Evolutionary conservation across 1,140 invertebrate genomes (phyloP).

Genomic region (Schlechtendalia chinensis): DNA sequence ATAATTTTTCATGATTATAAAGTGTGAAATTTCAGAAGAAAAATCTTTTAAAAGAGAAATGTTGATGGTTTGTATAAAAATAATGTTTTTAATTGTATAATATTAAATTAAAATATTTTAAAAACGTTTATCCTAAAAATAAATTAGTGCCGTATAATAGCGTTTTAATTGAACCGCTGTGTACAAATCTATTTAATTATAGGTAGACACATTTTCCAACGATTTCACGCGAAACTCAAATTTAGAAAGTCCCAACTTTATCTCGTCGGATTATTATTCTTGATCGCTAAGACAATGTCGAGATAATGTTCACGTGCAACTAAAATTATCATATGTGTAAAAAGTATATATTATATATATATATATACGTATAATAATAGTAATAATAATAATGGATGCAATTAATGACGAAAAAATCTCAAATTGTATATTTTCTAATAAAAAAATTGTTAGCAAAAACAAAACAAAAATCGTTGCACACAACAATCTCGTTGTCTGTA

Average conservation of each 20-base stretch:
- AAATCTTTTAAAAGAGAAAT: too few relatives aligned
- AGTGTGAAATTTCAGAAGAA: too few relatives aligned
- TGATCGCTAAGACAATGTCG: background rate
- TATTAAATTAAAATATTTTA: background rate
- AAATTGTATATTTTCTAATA: conserved; percentile 16
- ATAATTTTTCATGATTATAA: too few relatives aligned
- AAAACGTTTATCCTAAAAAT: too few relatives aligned
- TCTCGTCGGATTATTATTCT: background rate
- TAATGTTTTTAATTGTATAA: background rate
- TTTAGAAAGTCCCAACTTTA: background rate
- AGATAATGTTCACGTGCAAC: background rate
- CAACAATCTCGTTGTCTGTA: too few relatives aligned
- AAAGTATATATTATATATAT: background rate
- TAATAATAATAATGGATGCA: background rate
- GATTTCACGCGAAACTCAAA: background rate
- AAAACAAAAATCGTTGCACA: too few relatives aligned
- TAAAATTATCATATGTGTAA: background rate
- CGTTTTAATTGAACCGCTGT: too few relatives aligned
- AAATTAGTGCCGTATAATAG: too few relatives aligned
- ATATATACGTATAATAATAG: background rate
- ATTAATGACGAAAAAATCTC: background rate
- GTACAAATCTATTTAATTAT: background rate
- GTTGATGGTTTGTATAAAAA: too few relatives aligned
- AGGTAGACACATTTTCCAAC: background rate
- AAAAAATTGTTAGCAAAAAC: background rate